Conservation (phyloP, 2,113 vertebrate genomes). For the Atlantisia rogersi region DNA sequence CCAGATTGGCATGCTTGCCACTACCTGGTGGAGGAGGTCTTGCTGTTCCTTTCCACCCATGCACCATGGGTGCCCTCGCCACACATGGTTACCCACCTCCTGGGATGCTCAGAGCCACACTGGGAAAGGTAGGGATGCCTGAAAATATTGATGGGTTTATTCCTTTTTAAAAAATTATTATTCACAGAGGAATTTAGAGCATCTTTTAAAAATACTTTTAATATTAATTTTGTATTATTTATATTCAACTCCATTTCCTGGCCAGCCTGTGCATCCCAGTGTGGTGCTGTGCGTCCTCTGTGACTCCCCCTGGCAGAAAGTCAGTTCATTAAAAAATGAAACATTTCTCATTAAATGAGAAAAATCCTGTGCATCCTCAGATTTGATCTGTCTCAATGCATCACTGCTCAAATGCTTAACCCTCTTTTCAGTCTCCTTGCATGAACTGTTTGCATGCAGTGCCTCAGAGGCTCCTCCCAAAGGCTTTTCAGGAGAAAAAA, state of each 20-base stretch:
- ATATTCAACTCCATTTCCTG: not conserved
- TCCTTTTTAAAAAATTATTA: not conserved
- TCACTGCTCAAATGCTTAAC: not conserved
- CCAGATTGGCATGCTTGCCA: accelerated
- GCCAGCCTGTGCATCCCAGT: not conserved
- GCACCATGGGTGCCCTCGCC: accelerated
- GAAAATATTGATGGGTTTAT: not conserved
- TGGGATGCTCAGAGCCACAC: not conserved
- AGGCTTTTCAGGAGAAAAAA: not conserved
- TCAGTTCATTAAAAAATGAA: not conserved
- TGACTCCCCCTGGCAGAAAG: not conserved
- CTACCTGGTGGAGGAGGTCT: not conserved
- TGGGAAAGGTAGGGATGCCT: not conserved
- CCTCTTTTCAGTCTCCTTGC: not conserved
- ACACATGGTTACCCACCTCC: accelerated
- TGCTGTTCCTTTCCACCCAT: not conserved
- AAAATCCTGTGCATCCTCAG: not conserved
- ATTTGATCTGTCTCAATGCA: not conserved
- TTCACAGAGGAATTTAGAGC: not conserved
- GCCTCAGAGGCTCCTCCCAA: not conserved
- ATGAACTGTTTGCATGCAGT: accelerated
- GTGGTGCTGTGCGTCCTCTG: not conserved
- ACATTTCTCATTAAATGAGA: not conserved
- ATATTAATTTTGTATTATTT: not conserved
- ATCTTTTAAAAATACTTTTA: not conserved